These are phyloP conservation scores for Antheraea yamamai DNA, from an alignment of 2,888 invertebrate genomes.

Conservation along the genomic window DNA sequence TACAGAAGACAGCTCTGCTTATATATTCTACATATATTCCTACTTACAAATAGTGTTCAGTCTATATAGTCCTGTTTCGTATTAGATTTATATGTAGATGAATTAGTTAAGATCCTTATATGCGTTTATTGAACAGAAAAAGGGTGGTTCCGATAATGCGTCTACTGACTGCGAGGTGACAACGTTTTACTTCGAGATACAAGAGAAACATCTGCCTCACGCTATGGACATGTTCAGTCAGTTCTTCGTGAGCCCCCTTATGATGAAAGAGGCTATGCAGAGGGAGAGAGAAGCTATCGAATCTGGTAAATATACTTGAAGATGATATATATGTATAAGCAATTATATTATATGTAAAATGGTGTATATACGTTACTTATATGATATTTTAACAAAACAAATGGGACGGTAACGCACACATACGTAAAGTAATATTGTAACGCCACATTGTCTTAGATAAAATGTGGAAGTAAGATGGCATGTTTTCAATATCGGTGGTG, in stretches of 20 bases:
- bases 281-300: constrained; percentile 94
- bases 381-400: too few relatives aligned
- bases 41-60: background rate
- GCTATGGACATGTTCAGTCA: constrained; percentile 94
- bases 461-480: too few relatives aligned
- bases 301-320: constrained; percentile 82
- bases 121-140: constrained; percentile 74
- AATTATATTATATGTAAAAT: too few relatives aligned
- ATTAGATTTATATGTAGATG: background rate
- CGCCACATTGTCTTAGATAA: too few relatives aligned
- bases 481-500: too few relatives aligned
- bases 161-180: constrained; percentile 94
- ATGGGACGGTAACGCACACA: too few relatives aligned
- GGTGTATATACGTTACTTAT: too few relatives aligned
- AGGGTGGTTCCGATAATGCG: constrained; percentile 94
- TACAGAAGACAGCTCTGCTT: background rate
- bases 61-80: background rate
- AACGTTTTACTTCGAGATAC: constrained; percentile 94
- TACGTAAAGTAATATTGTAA: too few relatives aligned
- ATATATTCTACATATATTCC: background rate
- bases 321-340: background rate
- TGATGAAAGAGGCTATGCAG: constrained; percentile 92
- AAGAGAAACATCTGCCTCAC: constrained; percentile 88
- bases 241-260: constrained; percentile 92
- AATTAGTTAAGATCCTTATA: background rate